Evolutionary conservation across 53 echinoderm and acorn worm genomes (phyloP).

Genomic region (Henricia sp.): DNA sequence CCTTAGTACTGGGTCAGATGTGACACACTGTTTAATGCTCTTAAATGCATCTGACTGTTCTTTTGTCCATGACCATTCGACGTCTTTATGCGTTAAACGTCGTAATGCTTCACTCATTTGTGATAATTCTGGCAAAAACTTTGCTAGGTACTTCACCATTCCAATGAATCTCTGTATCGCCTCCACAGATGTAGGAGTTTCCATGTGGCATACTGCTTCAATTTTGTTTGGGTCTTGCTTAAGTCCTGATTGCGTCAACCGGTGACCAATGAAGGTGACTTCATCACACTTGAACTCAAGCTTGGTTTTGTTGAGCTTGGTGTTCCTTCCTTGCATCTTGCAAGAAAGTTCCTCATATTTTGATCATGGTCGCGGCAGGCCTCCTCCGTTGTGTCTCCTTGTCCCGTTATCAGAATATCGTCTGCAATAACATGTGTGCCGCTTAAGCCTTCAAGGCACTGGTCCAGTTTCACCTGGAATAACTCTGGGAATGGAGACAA

Average conservation of each 20-base stretch:
- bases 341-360: conserved; percentile 60
- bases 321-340: conserved; percentile 53
- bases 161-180: conserved; percentile 61
- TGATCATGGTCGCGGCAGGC: not conserved
- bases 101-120: conserved; percentile 66
- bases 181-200: conserved; percentile 56
- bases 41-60: conserved; percentile 62
- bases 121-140: conserved; percentile 75
- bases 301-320: conserved; percentile 70
- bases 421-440: conserved; percentile 18
- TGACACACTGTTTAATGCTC: conserved; percentile 59
- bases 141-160: conserved; percentile 57
- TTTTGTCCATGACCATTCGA: conserved; percentile 58
- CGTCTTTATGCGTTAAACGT: conserved; percentile 70
- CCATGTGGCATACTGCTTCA: conserved; percentile 58
- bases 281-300: conserved; percentile 64
- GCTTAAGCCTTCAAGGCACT: conserved; percentile 36
- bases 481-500: conserved; percentile 42
- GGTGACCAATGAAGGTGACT: conserved; percentile 62
- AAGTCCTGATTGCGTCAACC: conserved; percentile 40
- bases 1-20: conserved; percentile 54
- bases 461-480: conserved; percentile 49
- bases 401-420: conserved; percentile 25
- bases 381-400: conserved; percentile 4
- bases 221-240: conserved; percentile 65